These are phyloP conservation scores for Mus caroli DNA, from an alignment of 2,797 vertebrate genomes.

Conservation along the genomic window DNA sequence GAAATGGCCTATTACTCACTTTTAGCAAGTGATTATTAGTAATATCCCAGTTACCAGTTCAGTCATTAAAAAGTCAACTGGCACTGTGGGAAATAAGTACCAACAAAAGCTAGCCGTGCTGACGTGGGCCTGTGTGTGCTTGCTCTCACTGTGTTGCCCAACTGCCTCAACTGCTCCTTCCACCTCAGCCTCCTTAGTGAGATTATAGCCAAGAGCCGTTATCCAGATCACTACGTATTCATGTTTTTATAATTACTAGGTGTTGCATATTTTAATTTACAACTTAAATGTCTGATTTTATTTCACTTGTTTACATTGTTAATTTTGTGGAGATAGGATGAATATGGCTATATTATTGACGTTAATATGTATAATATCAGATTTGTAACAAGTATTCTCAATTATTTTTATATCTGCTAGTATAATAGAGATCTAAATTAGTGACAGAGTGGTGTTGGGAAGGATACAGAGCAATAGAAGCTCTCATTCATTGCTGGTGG, in stretches of 20 bases:
- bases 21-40: conserved; percentile 19
- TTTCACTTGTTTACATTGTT: conserved; percentile 59
- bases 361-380: conserved; percentile 6
- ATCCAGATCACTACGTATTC: background rate
- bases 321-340: conserved; percentile 29
- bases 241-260: conserved; percentile 37
- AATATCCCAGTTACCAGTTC: conserved; percentile 36
- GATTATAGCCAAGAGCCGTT: background rate
- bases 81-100: background rate
- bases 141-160: background rate
- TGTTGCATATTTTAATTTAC: conserved; percentile 35
- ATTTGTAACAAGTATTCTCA: conserved; percentile 22
- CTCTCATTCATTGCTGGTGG: background rate
- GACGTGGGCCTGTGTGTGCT: too few relatives aligned
- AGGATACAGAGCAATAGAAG: background rate
- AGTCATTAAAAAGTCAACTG: background rate
- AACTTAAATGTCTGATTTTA: conserved; percentile 61
- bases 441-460: background rate
- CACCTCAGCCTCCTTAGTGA: background rate
- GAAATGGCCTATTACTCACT: background rate
- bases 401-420: conserved; percentile 57
- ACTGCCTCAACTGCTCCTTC: background rate
- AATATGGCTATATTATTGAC: conserved; percentile 25
- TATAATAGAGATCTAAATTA: conserved; percentile 20
- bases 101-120: background rate